Base-by-base conservation (phyloP, 2,888 invertebrate genomes). In the Blastobasis adustella region DNA sequence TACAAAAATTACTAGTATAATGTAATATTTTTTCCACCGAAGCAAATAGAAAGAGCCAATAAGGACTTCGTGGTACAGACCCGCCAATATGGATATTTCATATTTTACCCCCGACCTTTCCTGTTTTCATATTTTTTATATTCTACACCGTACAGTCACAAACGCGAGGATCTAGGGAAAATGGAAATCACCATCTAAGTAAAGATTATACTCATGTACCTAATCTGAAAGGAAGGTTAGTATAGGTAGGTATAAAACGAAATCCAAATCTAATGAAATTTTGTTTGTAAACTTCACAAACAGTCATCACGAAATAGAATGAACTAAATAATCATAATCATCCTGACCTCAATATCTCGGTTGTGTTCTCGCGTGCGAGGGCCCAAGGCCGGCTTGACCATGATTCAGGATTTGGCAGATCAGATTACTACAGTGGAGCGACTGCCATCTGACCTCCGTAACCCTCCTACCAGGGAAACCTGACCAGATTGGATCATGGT, bases 61-160 rank as follows among this genome's bases (percentile, higher is more conserved):
- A 86, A 83, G 84, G 72, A 75, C 62, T 40, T 7, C 44, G 37
- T 3, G 9, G 63, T 57, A 51, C 63, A 63, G 65, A 60, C 23
- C 64, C 56, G 61, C 79, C 87, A 88, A 88, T 88, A 86, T 85
- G 87, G 83, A 79, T 79, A 76, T 79, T 84, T 76, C 83, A 82
- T 85, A 85, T 85, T 84, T 84, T 78, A 83, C 69, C 66, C 64
- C 58, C 67, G 72, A 73, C 71, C 76, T 63, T 58, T 67, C 63
- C 60, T 62, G 64, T 73, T 69, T 68, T 73, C 72, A 71, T 71
- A 75, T 76, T 79, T 78, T 75, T 80, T 76, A 69, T 76, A 71
- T 66, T 67, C 63, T 64, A 58, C 65, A 66, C 66, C 60, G 65
- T 64, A 59, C 60, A 60, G 60, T 52, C 66, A 7, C 4, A 41